Base-by-base conservation (phyloP, 2,888 invertebrate genomes). In the Phrixothrix hirtus region DNA sequence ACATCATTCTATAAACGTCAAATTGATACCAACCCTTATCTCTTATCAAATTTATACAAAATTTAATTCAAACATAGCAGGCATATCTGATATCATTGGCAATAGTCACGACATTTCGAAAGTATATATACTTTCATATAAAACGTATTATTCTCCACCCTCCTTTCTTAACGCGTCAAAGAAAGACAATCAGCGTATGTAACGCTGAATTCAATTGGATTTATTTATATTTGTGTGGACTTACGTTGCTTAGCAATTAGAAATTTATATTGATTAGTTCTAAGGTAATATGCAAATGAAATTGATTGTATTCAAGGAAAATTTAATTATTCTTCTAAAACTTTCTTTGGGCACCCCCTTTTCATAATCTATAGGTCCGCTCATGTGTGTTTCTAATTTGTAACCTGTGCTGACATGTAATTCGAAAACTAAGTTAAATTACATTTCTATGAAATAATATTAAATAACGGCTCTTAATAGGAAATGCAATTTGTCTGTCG, bases 21-120 rank as follows among this genome's bases (percentile, higher is more conserved):
- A 69, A 71, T 70, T 67, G 70, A 71, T 71, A 67, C 62, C 59
- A 57, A 54, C 55, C 50, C 57, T 65, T 70, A 70, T 71, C 71
- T 62, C 14, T 58, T 58, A 73, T 73, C 73, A 72, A 73, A 72
- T 73, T 73, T 73, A 73, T 72, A 72, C 71, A 72, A 71, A 72
- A 71, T 71, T 71, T 71, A 72, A 73, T 72, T 70, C 70, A 71
- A 71, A 72, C 72, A 72, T 67, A 61, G 66, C 67, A 61, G 53
- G 68, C 63, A 69, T 69, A 71, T 69, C 69, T 68, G 71, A 72
- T 71, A 70, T 71, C 70, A 72, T 71, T 70, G 72, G 69, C 58
- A 68, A 68, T 67, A 69, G 72, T 72, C 73, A 73, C 73, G 73
- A 66, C 57, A 66, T 58, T 42, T 59, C 57, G 47, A 50, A 52